Base-by-base conservation (phyloP, 35 echinoderm and acorn worm species). In the Diadema setosum region DNA sequence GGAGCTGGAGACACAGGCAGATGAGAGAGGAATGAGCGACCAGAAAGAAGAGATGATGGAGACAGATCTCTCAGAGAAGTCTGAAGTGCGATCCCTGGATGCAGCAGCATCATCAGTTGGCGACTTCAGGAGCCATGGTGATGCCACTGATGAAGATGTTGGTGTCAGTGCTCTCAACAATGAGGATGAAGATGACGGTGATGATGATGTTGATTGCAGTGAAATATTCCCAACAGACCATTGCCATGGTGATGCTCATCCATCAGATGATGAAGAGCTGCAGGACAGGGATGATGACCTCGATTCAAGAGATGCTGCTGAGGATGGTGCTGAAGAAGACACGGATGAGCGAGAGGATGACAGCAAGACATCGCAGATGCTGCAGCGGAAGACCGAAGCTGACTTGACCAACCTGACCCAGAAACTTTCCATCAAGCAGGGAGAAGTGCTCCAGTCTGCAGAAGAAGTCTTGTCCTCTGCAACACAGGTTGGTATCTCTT, bases 381-480 rank as follows among this genome's bases (percentile, higher is more conserved):
- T 69, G 30, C 36, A 46, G 87, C 76, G 83, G 83, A 97, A 97
- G 43, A 91, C 90, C 35, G 93, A 88, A 46, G 58, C 90, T 5
- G 92, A 98, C 42, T 61, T 98, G 29, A 86, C 89, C 56, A 99
- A 99, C 70, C 64, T 99, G 30, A 99, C 85, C 55, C 91, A 99
- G 52, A 99, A 99, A 81, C 67, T 99, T 45, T 92, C 89, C 55
- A 89, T 99, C 30, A 99, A 91, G 59, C 93, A 94, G 58, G 93
- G 91, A 42, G 96, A 99, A 42, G 90, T 99, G 2, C 50, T 99
- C 26, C 84, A 95, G 56, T 99, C 96, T 27, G 96, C 96, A 30
- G 96, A 99, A 32, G 92, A 99, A 41, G 93, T 99, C 23, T 78
- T 99, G 11, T 89, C 96, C 39, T 99, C 96, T 33, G 96, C 96